Evolutionary conservation across 2,888 invertebrate genomes (phyloP).

Genomic region (Megalurothrips usitatus): DNA sequence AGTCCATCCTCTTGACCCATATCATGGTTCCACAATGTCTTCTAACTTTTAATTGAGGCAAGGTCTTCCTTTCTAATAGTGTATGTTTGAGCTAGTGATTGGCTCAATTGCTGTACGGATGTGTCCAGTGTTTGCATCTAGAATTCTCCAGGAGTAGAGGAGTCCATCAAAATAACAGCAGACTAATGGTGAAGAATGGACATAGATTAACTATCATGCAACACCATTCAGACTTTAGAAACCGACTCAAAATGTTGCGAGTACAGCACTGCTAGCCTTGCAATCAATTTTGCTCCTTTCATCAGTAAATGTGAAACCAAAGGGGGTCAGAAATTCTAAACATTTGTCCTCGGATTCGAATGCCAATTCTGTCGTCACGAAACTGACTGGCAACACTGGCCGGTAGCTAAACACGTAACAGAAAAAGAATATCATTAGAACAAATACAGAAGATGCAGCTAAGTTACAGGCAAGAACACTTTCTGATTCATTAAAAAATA

Average conservation of each 20-base stretch:
- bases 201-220: background rate
- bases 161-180: background rate
- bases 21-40: background rate
- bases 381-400: constrained; percentile 81
- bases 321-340: constrained; percentile 80
- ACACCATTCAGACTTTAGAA: background rate
- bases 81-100: background rate
- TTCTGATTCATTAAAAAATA: background rate
- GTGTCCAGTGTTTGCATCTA: background rate
- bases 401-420: constrained; percentile 74
- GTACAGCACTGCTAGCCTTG: constrained; percentile 68
- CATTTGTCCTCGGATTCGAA: constrained; percentile 80
- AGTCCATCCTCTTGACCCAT: background rate
- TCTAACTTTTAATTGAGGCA: background rate
- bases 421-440: constrained; percentile 30
- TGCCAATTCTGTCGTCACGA: constrained; percentile 81
- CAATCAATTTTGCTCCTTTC: constrained; percentile 79
- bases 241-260: constrained; percentile 46
- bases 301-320: constrained; percentile 69
- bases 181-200: background rate
- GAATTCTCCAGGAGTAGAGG: background rate
- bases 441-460: background rate
- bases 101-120: background rate
- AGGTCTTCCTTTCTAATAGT: background rate
- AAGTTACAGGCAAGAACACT: background rate